Evolutionary conservation across 2,888 invertebrate species (phyloP), one percentile per base, ranked within the genome.

Genomic region (Homarus gammarus): DNA sequence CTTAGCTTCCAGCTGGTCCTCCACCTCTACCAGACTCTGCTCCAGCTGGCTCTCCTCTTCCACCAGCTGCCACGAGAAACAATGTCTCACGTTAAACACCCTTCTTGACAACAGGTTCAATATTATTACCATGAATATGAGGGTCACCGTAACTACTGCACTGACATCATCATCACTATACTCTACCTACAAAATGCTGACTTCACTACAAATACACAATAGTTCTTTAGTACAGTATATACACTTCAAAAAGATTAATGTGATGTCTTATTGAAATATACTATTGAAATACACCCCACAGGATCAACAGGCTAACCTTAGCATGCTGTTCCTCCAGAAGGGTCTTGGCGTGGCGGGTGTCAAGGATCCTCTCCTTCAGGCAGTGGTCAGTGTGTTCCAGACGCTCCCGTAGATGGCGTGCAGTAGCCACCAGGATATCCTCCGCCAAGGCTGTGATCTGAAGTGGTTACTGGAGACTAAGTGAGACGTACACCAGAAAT

Each of bases 1-100:
- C 77, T 91, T 88, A 31, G 82, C 85, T 49, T 91, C 88, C 77
- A 91, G 44, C 70, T 91, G 83, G 56, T 72, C 85, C 77, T 91
- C 81, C 33, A 88, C 84, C 82, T 88, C 88, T 44, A 49, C 64
- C 61, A 90, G 38, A 33, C 91, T 88, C 81, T 51, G 33, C 75
- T 81, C 84, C 68, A 88, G 77, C 77, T 81, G 40, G 36, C 84
- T 51, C 75, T 88, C 88, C 44, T 90, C 90, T 27, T 88, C 77
- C 38, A 90, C 90, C 56, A 90, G 38, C 90, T 90, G 84, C 15
- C 73, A n/a, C 8, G n/a, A 18, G 18, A 49, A 49, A 1, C 15
- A 15, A 49, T 49, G 49, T n/a, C n/a, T n/a, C n/a, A n/a, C n/a
- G n/a, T n/a, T n/a, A n/a, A n/a, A n/a, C n/a, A n/a, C n/a, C n/a